These are phyloP conservation scores for Netta rufina DNA, from an alignment of 2,797 vertebrate species.

Conservation along the genomic window DNA sequence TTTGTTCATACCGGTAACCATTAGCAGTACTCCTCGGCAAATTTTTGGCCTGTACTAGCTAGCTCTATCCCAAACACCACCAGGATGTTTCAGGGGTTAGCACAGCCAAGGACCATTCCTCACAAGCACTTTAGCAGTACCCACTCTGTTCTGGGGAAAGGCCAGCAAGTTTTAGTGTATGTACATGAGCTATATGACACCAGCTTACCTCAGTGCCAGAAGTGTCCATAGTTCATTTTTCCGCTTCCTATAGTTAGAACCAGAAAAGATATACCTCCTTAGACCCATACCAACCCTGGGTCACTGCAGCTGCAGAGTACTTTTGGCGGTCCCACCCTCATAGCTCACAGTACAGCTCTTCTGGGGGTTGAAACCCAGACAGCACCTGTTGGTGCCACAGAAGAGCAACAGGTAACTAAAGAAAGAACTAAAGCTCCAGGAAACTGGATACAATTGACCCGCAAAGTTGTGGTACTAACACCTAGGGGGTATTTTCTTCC, in stretches of 20 bases:
- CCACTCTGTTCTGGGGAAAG: neutral
- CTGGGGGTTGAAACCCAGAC: neutral
- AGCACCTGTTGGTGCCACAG: neutral
- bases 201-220: neutral
- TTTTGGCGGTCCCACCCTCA: neutral
- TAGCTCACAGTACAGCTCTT: neutral
- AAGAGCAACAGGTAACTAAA: neutral
- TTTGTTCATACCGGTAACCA: neutral
- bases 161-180: neutral
- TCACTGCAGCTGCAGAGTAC: accelerated
- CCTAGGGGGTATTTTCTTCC: neutral
- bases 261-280: neutral
- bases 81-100: neutral
- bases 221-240: neutral
- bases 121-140: neutral
- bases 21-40: neutral
- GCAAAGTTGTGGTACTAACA: neutral
- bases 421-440: neutral
- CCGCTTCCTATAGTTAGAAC: neutral
- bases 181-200: neutral
- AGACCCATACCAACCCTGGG: neutral
- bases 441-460: neutral
- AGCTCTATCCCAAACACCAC: neutral
- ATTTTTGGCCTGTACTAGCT: neutral
- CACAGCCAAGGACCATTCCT: neutral